A percentile compares a stretch with the other conserved stretches of the same genome.
These are phyloP conservation scores for Nannobrachium achirus DNA, from an alignment of 2,113 vertebrate species.

Conservation along the genomic window DNA sequence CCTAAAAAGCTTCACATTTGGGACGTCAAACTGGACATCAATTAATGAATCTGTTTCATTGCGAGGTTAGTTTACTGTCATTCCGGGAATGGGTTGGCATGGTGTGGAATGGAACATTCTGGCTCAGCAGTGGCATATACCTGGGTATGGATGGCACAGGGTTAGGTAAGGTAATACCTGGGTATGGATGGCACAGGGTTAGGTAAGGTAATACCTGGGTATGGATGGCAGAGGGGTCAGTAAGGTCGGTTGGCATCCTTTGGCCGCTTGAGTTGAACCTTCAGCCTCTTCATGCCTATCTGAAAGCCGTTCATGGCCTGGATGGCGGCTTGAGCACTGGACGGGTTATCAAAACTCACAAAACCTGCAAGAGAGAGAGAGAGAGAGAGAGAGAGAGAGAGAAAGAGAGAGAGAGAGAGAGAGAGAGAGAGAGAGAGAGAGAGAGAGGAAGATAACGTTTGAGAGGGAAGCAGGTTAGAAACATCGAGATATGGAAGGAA, in stretches of 20 bases:
- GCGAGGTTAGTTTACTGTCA: no score
- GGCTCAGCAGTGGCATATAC: not conserved
- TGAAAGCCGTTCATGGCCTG: constrained; percentile 99
- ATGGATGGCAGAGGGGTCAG: constrained; percentile 83
- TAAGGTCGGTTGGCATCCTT: constrained; percentile 99
- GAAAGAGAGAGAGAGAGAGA: not conserved
- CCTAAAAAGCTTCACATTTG: no score
- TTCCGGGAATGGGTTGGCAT: not conserved
- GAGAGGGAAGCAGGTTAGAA: not conserved
- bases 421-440: constrained; percentile 15
- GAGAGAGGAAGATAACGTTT: constrained; percentile 16
- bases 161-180: no score
- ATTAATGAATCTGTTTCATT: no score
- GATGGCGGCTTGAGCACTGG: constrained; percentile 97
- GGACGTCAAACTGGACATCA: no score
- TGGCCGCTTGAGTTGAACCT: constrained; percentile 97
- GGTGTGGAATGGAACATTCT: not conserved
- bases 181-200: constrained; percentile 42
- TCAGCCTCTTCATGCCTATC: constrained; percentile 99
- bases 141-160: constrained; percentile 1
- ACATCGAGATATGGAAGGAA: constrained; percentile 16
- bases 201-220: no score
- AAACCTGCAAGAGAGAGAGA: constrained; percentile 83
- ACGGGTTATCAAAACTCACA: constrained; percentile 98
- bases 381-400: constrained; percentile 18